Evolutionary conservation across 2,797 vertebrate genomes (phyloP), one percentile per base, ranked within the genome.

Genomic region (Staurois parvus): DNA sequence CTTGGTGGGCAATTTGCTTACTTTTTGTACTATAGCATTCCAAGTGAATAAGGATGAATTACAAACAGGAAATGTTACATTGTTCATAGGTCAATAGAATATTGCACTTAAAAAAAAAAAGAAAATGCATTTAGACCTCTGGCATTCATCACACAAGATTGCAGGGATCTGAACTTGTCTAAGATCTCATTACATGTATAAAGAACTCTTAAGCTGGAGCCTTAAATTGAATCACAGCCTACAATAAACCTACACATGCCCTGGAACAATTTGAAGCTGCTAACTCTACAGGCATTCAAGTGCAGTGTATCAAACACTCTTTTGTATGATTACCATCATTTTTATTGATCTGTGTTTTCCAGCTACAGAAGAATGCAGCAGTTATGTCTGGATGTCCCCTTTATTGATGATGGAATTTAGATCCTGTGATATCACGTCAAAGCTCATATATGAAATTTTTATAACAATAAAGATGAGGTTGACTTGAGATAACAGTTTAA

Each of bases 211-310:
- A 72, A 72, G 69, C 19, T 81, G 48, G 59, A 81, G 62, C 68
- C 68, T 28, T 59, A 81, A 81, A 81, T 81, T 62, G 26, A 81
- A 81, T 81, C 79, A 72, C 69, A 62, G 40, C 59, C 69, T 62
- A 70, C 67, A 72, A 80, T 72, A 80, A 79, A 70, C 40, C 66
- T 56, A 70, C 78, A 80, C 56, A 68, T 70, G 78, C 67, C 42
- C 78, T 72, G 67, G n/a, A 80, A 80, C 78, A 72, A 80, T 70
- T 56, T 56, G 34, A 56, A 72, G 12, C 30, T 70, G 42, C 13
- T 15, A 70, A 68, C 42, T 56, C 66, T 69, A 80, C 42, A 70
- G 70, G 66, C 17, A 69, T 56, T 34, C 42, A 34, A 80, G 45
- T 52, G 67, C 45, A 30, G 11, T 68, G 48, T 70, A 59, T 80